phyloP scores from a whole-genome alignment of 2,113 vertebrate genomes.

The Xyliphius kryptos region DNA sequence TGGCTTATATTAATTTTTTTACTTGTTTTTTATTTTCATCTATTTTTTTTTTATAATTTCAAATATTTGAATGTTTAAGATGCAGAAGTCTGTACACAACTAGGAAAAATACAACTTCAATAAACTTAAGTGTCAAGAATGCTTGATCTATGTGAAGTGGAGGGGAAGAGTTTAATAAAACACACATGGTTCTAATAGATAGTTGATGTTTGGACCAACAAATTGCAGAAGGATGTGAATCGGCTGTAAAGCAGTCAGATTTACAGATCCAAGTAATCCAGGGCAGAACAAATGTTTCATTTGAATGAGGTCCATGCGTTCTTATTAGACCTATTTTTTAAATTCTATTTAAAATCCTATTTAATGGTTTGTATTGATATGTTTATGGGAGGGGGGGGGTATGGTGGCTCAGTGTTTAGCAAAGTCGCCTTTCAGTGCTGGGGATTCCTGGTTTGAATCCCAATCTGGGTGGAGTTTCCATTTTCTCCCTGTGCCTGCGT shows the following conservation, averaged over 20 bases:
- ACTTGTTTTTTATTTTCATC: constrained; percentile 26
- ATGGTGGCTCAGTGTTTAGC: no score
- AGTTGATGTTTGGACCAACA: constrained; percentile 50
- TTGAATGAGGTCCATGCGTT: constrained; percentile 35
- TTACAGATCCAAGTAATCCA: constrained; percentile 59
- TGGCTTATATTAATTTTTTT: background rate
- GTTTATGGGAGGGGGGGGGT: no score
- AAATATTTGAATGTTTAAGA: constrained; percentile 49
- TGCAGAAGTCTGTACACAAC: constrained; percentile 44
- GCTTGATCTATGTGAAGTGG: constrained; percentile 71
- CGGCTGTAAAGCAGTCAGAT: constrained; percentile 52
- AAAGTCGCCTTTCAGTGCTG: no score
- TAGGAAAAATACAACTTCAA: constrained; percentile 58
- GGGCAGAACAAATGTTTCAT: constrained; percentile 49
- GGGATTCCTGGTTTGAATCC: no score
- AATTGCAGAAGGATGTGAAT: constrained; percentile 60
- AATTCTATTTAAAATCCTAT: background rate
- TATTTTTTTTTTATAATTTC: constrained; percentile 38
- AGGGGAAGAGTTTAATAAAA: constrained; percentile 70
- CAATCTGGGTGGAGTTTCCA: no score
- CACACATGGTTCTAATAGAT: constrained; percentile 71
- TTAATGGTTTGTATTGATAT: background rate
- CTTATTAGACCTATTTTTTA: constrained; percentile 38
- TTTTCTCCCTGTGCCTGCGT: no score
- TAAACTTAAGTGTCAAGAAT: constrained; percentile 62